These are phyloP conservation scores for Caenorhabditis sp. DNA, from an alignment of 2,888 invertebrate genomes.

Conservation along the genomic window DNA sequence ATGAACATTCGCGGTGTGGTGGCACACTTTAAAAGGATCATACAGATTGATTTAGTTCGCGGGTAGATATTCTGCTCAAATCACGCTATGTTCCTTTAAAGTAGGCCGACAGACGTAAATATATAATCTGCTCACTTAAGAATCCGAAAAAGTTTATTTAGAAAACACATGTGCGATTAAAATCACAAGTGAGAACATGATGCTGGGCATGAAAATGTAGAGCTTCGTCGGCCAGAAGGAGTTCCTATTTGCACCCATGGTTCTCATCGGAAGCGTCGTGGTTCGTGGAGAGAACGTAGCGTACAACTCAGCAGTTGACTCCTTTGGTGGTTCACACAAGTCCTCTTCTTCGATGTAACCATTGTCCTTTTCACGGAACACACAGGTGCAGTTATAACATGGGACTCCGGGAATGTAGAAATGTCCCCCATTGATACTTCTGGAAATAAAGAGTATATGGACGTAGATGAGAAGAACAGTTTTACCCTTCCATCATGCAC, in stretches of 20 bases:
- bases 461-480: too few relatives aligned
- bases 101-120: too few relatives aligned
- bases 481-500: constrained; percentile 2
- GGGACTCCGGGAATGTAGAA: background rate
- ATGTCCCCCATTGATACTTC: background rate
- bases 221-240: background rate
- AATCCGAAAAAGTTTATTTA: too few relatives aligned
- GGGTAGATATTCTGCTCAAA: too few relatives aligned
- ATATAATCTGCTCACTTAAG: too few relatives aligned
- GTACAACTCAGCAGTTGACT: background rate
- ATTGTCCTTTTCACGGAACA: background rate
- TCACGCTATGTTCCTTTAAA: too few relatives aligned
- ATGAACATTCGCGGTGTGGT: too few relatives aligned
- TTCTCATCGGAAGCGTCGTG: background rate
- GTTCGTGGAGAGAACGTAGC: background rate
- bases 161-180: background rate
- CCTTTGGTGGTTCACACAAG: constrained; percentile 6
- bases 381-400: background rate
- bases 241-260: background rate
- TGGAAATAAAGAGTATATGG: too few relatives aligned
- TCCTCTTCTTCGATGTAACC: constrained; percentile 1
- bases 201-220: background rate
- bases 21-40: too few relatives aligned
- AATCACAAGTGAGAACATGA: background rate
- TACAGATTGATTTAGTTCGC: too few relatives aligned